Conservation (phyloP, 2,113 vertebrate species). For the Corynorhinus townsendii region DNA sequence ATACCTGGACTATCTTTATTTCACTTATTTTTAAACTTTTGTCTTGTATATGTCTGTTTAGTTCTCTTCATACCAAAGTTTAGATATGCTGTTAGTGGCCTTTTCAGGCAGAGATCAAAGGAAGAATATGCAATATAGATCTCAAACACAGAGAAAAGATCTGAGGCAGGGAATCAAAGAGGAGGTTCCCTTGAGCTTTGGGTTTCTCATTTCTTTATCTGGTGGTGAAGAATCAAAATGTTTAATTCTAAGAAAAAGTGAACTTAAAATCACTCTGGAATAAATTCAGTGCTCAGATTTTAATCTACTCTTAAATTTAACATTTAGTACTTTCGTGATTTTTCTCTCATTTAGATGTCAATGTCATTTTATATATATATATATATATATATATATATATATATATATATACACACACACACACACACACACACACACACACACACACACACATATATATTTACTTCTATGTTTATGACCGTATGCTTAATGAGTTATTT, state of each 20-base stretch:
- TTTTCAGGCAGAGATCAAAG: slow-evolving; percentile 61
- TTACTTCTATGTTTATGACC: neutral
- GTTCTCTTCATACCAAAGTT: slow-evolving; percentile 17
- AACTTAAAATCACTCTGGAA: neutral
- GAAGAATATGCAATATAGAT: slow-evolving; percentile 62
- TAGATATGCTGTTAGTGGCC: slow-evolving; percentile 30
- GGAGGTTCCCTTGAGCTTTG: slow-evolving; percentile 51
- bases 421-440: too few species aligned
- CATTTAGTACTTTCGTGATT: neutral
- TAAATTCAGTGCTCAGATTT: neutral
- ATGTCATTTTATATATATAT: neutral
- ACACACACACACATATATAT: neutral
- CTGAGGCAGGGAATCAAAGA: slow-evolving; percentile 67
- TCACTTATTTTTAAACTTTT: neutral
- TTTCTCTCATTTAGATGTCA: neutral
- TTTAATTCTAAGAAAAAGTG: slow-evolving; percentile 34
- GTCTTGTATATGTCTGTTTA: neutral
- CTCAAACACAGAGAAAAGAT: slow-evolving; percentile 61
- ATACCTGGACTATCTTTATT: neutral
- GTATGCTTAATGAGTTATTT: neutral
- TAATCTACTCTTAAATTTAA: neutral
- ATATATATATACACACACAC: too few species aligned
- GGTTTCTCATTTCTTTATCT: slow-evolving; percentile 55
- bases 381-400: neutral
- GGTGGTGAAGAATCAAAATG: slow-evolving; percentile 41